Conservation (phyloP, 2,888 invertebrate species). For the Xestoiulus laeticollis region DNA sequence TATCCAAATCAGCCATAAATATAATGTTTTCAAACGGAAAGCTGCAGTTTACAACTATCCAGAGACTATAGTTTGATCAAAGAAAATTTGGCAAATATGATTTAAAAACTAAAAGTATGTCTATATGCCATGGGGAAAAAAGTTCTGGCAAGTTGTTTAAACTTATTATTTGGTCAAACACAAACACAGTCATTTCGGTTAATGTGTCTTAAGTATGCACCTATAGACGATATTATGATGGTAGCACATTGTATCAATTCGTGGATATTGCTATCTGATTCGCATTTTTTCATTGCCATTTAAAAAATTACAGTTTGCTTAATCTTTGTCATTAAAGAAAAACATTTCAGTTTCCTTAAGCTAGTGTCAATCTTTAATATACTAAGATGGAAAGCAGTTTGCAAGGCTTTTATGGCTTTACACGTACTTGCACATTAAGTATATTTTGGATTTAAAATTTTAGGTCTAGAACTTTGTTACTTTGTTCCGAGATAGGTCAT, state of each 20-base stretch:
- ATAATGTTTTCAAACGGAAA: background rate
- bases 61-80: background rate
- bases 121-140: too few species aligned
- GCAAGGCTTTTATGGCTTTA: background rate
- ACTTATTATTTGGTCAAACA: too few species aligned
- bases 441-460: background rate
- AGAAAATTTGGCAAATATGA: background rate
- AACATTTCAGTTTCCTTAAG: background rate
- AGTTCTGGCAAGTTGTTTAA: too few species aligned
- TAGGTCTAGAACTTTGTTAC: background rate
- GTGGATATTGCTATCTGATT: too few species aligned
- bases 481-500: background rate
- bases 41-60: background rate
- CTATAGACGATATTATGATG: too few species aligned
- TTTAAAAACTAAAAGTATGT: background rate
- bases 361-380: background rate
- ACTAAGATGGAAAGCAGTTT: background rate
- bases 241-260: too few species aligned
- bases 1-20: background rate
- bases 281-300: too few species aligned
- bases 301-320: background rate
- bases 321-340: background rate
- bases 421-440: too few species aligned
- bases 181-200: too few species aligned
- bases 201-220: too few species aligned